Evolutionary conservation across 2,797 vertebrate genomes (phyloP), one percentile per base, ranked within the genome.

Genomic region (Streptopelia turtur): DNA sequence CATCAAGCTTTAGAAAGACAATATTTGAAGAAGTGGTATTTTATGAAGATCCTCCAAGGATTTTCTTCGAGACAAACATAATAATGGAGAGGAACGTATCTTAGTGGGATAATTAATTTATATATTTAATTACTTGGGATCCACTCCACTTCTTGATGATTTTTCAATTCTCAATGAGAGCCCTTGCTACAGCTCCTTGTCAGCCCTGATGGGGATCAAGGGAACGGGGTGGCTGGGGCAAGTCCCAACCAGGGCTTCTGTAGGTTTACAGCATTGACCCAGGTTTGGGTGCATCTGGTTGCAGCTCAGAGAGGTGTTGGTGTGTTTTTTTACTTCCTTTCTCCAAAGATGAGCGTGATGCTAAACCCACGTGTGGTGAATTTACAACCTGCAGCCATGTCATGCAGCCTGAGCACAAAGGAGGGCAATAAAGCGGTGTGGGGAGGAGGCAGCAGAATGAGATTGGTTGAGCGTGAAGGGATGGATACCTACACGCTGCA

Each of bases 101-200:
- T 98, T 97, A 97, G 96, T 97, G 97, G 97, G 95, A 98, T 96
- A 97, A 98, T 98, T 98, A 98, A 98, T 98, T 98, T 98, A 98
- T 98, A 97, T 97, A 98, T 98, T 97, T 98, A 98, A 98, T 98
- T 98, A 98, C 96, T 97, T 94, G 20, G 97, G 97, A 98, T 97
- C 97, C 95, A 96, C 96, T 97, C 82, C 87, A 93, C 90, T 95
- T 97, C 92, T 97, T 20, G 1, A 64, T 1, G 12, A 94, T 3
- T 7, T 85, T 97, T 85, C 1, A 86, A 93, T 94, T 97, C 96
- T 98, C 94, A 60, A 22, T 1, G 14, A 87, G 94, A 95, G 77
- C 82, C 94, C 77, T 83, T 39, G 75, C 59, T 52, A 3, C 2
- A 1, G 66, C 50, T 80, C 76, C 66, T 92, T 53, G 2, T 95